Conservation (phyloP, 1,140 invertebrate species). For the Drosophila pachea region DNA sequence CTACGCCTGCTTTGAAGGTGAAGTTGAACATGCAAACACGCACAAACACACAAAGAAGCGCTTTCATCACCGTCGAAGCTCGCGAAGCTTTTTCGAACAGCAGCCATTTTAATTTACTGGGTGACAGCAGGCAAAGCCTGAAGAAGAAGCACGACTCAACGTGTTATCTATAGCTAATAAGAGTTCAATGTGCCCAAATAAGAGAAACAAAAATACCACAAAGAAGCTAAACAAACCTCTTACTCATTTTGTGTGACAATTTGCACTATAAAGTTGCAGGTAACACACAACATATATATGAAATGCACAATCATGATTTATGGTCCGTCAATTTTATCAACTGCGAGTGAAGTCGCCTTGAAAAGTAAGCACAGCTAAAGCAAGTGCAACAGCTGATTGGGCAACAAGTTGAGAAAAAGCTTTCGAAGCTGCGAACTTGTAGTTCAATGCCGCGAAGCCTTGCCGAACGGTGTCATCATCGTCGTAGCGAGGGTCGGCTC, state of each 20-base stretch:
- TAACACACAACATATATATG: too few species aligned
- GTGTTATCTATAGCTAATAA: not conserved
- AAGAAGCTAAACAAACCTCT: too few species aligned
- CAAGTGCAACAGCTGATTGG: constrained; percentile 70
- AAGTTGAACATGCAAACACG: constrained; percentile 20
- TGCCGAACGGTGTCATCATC: constrained; percentile 16
- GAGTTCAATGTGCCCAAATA: too few species aligned
- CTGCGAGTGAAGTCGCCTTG: too few species aligned
- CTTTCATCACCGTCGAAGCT: constrained; percentile 45
- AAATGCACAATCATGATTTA: too few species aligned
- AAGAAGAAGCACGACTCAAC: not conserved
- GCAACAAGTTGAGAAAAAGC: constrained; percentile 77
- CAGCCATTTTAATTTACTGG: constrained; percentile 28
- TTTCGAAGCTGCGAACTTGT: constrained; percentile 61
- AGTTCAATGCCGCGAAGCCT: constrained; percentile 64
- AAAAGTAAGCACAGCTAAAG: not conserved
- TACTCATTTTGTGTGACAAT: too few species aligned
- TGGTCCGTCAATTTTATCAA: too few species aligned
- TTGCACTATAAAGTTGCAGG: too few species aligned
- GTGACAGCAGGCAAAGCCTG: not conserved
- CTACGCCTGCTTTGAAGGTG: constrained; percentile 46
- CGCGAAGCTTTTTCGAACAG: constrained; percentile 64
- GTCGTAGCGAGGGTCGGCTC: constrained; percentile 3
- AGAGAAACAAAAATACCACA: too few species aligned
- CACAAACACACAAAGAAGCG: constrained; percentile 20